Base-by-base conservation (phyloP, 1,140 invertebrate genomes). In the Patella vulgata region DNA sequence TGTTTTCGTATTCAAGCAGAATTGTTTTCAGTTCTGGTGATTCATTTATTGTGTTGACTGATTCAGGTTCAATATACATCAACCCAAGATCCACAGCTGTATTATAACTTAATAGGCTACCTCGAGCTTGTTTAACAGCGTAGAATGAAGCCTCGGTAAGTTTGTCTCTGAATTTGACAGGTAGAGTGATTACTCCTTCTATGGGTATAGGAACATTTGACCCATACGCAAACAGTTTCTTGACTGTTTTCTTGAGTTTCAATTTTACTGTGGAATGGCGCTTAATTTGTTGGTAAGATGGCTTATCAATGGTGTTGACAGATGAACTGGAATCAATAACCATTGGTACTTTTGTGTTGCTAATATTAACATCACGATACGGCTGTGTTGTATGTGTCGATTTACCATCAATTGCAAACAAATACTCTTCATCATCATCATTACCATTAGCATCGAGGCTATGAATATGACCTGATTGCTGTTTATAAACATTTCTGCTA, bases 81-180 rank as follows among this genome's bases (percentile, higher is more conserved):
- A 47, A 23, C 3, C 39, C 31, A 17, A 63, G 42, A 25, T 63
- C 33, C n/a, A 42, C 54, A 25, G 52, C 60, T 42, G 39, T 56
- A 21, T 56, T 3, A 36, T 63, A 56, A 25, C 23, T 56, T 17
- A 56, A 47, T 14, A 63, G 39, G 3, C 19, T 55, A 19, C 60
- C 44, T 31, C 21, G 31, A 43, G n/a, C 31, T 28, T 52, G 44
- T 12, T 31, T 44, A 3, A 46, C 59, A 53, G 44, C 42, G 23
- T 46, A 54, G 6, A 61, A 17, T 61, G 27, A 23, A 19, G 40
- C 25, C 17, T 4, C 27, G n/a, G n/a, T 42, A 19, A n/a, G 3
- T 30, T 47, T 44, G 14, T n/a, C 33, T 44, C 25, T 9, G 12
- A 54, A 30, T 9, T 19, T 19, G 25, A n/a, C 47, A 23, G 33